These are phyloP conservation scores for Lichenostomus cassidix DNA, from an alignment of 2,113 vertebrate genomes.

Conservation along the genomic window DNA sequence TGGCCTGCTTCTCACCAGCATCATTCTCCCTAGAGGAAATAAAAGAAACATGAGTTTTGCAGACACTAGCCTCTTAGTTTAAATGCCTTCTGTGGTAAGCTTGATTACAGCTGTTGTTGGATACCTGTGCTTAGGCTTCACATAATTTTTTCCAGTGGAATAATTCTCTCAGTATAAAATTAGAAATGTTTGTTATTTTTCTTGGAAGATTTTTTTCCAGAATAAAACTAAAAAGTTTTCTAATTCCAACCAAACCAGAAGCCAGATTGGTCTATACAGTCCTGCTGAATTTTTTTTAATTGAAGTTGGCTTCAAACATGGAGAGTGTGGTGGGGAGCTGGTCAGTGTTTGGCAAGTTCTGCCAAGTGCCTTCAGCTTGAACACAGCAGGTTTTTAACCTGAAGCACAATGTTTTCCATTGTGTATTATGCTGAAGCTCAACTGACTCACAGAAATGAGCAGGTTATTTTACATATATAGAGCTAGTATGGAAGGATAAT, in stretches of 20 bases:
- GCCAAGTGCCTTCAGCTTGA: neutral
- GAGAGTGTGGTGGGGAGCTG: neutral
- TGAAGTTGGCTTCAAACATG: neutral
- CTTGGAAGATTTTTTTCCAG: slow-evolving; percentile 49
- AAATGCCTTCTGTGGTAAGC: slow-evolving; percentile 15
- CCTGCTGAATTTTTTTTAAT: neutral
- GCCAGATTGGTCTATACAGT: neutral
- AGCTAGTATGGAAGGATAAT: neutral
- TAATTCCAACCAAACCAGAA: slow-evolving; percentile 5
- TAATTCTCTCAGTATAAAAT: slow-evolving; percentile 54
- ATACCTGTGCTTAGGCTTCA: slow-evolving; percentile 57
- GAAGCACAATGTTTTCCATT: neutral
- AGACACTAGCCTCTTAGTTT: slow-evolving; percentile 36
- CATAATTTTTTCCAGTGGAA: slow-evolving; percentile 71
- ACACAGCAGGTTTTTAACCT: neutral
- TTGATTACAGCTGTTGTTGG: slow-evolving; percentile 64
- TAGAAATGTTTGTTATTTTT: slow-evolving; percentile 70
- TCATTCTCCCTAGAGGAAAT: slow-evolving; percentile 49
- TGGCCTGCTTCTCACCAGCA: neutral
- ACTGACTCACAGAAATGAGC: neutral
- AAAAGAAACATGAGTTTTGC: slow-evolving; percentile 38
- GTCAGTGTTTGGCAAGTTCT: neutral
- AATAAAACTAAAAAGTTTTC: slow-evolving; percentile 34
- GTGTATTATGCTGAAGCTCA: neutral
- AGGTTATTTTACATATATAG: neutral